Conservation (phyloP, 1,140 invertebrate genomes). For the Drosophila sp. region DNA sequence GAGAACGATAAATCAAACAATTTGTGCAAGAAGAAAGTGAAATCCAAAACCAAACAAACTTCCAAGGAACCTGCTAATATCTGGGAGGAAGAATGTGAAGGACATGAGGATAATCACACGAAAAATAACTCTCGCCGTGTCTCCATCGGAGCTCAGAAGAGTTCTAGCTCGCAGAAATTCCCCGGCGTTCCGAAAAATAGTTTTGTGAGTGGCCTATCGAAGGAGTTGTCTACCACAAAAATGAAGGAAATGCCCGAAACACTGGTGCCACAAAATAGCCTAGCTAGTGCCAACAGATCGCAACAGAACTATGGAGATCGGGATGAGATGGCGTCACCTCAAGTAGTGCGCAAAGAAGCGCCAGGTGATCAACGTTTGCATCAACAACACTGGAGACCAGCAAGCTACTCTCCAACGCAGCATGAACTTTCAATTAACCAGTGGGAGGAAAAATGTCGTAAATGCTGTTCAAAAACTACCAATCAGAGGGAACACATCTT, state of each 20-base stretch:
- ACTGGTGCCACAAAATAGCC: not conserved
- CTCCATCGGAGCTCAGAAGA: not conserved
- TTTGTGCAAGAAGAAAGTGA: no score
- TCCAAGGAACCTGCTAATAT: no score
- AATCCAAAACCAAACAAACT: no score
- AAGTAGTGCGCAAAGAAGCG: not conserved
- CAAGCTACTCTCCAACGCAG: no score
- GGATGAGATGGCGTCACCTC: not conserved
- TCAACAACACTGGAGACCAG: not conserved
- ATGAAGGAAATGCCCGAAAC: constrained; percentile 1
- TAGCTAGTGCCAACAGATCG: not conserved
- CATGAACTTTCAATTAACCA: no score
- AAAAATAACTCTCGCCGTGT: not conserved
- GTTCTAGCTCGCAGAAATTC: not conserved
- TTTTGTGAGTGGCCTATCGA: not conserved
- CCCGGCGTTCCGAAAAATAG: not conserved
- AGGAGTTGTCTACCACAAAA: not conserved
- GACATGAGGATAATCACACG: not conserved
- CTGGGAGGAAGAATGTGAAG: not conserved
- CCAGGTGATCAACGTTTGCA: not conserved
- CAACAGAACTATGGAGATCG: not conserved
- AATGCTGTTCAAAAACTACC: no score
- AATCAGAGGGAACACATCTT: no score
- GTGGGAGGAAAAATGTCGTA: no score
- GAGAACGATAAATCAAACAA: not conserved